These are phyloP conservation scores for Cotesia vestalis DNA, from an alignment of 1,140 invertebrate species.

Conservation along the genomic window DNA sequence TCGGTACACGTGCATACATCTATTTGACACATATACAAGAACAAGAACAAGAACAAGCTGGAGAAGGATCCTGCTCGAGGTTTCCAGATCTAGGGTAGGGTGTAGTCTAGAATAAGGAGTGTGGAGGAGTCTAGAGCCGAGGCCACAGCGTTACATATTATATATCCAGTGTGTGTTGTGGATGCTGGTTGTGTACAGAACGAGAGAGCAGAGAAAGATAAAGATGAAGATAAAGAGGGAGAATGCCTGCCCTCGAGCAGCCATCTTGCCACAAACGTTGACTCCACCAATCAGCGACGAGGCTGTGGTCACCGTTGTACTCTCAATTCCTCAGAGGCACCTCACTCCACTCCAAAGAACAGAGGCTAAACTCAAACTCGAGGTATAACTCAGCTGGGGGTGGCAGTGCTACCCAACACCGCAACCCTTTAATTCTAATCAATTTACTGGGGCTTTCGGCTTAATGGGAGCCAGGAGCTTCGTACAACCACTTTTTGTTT, in stretches of 20 bases:
- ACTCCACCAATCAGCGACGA: conserved; percentile 67
- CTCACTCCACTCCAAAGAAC: conserved; percentile 30
- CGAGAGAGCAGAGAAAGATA: conserved; percentile 33
- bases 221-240: conserved; percentile 37
- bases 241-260: conserved; percentile 51
- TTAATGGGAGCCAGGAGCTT: neutral
- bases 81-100: neutral
- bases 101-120: conserved; percentile 17
- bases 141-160: neutral
- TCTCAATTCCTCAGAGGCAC: conserved; percentile 36
- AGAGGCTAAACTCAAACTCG: too few relatives aligned
- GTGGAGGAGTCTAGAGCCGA: conserved; percentile 51
- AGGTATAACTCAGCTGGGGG: too few relatives aligned
- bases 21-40: conserved; percentile 42
- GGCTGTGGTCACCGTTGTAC: conserved; percentile 64
- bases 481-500: too few relatives aligned
- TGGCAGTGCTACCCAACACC: conserved; percentile 44
- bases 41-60: neutral
- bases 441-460: conserved; percentile 53
- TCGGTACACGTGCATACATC: conserved; percentile 52
- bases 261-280: conserved; percentile 67
- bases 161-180: neutral
- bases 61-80: neutral
- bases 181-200: neutral
- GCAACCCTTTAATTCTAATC: conserved; percentile 68